Evolutionary conservation across 2,113 vertebrate species (phyloP), one percentile per base, ranked within the genome.

Genomic region (Python bivittatus): DNA sequence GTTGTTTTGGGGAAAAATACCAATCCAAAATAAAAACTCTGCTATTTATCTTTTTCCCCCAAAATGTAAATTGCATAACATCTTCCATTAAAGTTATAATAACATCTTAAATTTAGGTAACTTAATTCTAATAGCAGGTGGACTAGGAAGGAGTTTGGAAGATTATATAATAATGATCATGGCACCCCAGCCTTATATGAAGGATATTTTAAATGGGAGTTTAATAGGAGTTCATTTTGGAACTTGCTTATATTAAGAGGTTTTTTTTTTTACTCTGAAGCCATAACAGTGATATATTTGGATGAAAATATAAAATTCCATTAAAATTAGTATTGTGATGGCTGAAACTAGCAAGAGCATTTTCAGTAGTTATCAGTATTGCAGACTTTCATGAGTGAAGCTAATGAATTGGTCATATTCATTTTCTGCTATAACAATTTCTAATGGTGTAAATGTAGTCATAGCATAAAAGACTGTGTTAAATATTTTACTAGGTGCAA

Each of bases 61-160:
- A 29, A 58, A 88, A 9, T 27, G 38, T 44, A 60, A 58, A 42
- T 25, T 88, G 87, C 10, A 88, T 58, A 88, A 88, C 42, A 58
- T n/a, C n/a, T 88, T 61, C 27, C 25, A 38, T 38, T 58, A 27
- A 44, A 60, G 15, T 88, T 42, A 60, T 22, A 60, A 12, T 38
- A 29, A 44, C 48, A 38, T 17, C 61, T 88, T 88, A 60, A 88
- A 88, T 6, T 42, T 88, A 13, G 42, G 57, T 61, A 23, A 64
- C 38, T 88, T 88, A 88, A 61, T 88, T 25, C 88, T 88, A 61
- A 27, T 7, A 89, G 42, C 58, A 89, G 60, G 52, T 89, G 88
- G 60, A 0, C 23, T 68, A 42, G 60, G 88, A 48, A 64, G 60
- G 25, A 22, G 25, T 27, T 2, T 48, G 56, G 27, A 64, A 61